Percentiles rank a stretch among this genome's conserved stretches.
Conservation (phyloP, 2,797 vertebrate species). For the Aeoliscus strigatus region DNA sequence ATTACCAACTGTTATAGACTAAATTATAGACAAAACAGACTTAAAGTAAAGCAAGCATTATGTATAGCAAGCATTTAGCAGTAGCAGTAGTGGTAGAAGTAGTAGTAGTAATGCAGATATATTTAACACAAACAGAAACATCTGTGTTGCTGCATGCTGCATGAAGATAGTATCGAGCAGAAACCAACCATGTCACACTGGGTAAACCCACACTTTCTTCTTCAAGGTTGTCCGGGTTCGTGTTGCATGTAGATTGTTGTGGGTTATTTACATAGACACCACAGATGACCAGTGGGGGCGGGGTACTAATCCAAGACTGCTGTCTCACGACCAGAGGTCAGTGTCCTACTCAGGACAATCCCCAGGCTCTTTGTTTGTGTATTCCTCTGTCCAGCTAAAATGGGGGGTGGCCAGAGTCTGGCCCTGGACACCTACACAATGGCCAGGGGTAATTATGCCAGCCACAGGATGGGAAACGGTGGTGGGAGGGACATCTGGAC, state of each 20-base stretch:
- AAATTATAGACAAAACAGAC: too few relatives aligned
- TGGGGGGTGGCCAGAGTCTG: slow-evolving; percentile 44
- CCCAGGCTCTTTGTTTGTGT: slow-evolving; percentile 49
- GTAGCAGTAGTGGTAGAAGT: too few relatives aligned
- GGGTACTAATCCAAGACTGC: slow-evolving; percentile 50
- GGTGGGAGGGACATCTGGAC: slow-evolving; percentile 75
- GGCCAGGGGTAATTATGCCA: slow-evolving; percentile 65
- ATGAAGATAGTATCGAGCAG: too few relatives aligned
- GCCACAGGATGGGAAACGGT: slow-evolving; percentile 57
- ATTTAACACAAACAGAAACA: too few relatives aligned
- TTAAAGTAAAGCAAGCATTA: too few relatives aligned
- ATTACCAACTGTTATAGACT: too few relatives aligned
- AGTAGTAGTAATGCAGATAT: too few relatives aligned
- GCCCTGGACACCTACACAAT: slow-evolving; percentile 63
- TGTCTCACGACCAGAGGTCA: slow-evolving; percentile 65
- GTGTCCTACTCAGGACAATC: slow-evolving; percentile 55
- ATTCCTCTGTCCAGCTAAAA: slow-evolving; percentile 63
- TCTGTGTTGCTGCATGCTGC: too few relatives aligned
- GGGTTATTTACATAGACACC: slow-evolving; percentile 48
- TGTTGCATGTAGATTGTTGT: slow-evolving; percentile 25
- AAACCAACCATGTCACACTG: slow-evolving; percentile 6
- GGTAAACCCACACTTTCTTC: background rate
- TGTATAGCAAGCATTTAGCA: too few relatives aligned
- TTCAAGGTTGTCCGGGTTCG: too few relatives aligned
- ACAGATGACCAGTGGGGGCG: slow-evolving; percentile 32